Base-by-base conservation (phyloP, 2,888 invertebrate genomes). In the Mechanitis messenoides region DNA sequence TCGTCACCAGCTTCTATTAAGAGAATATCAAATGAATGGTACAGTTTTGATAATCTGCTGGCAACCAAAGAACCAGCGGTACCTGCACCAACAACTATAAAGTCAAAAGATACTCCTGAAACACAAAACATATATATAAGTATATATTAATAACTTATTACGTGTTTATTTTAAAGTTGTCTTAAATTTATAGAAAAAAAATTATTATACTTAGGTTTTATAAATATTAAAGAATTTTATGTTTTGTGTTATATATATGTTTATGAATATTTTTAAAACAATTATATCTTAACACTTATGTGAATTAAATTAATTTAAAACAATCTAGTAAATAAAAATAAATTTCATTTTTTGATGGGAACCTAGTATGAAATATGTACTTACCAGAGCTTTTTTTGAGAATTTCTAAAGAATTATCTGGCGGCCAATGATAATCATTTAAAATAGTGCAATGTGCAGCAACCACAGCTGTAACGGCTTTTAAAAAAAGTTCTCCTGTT, bases 41-140 rank as follows among this genome's bases (percentile, higher is more conserved):
- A 72, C 5, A 69, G 62, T 33, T 69, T 67, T 33, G 78, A 72
- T 53, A 92, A 73, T 3, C 87, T 78, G 68, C 88, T 90, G 1
- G 92, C 92, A 11, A 92, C 70, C 3, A 91, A 85, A 6, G 91
- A 90, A 3, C 92, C 92, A 0, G 92, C 91, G 0, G 91, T 91
- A 1, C 92, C 92, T 6, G 87, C 91, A 1, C 92, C 92, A 3
- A 92, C 85, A 68, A 91, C 70, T 60, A 91, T 78, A 65, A 89
- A 93, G 69, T 91, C 91, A 63, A 84, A 91, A 28, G 75, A 71
- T 33, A 60, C 53, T 5, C 65, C 69, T 81, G 71, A 55, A 80
- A 78, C 2, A 42, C 11, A 1, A 42, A 42, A 42, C 42, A 42
- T 5, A 1, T 35, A 31, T 47, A 45, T 53, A 20, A 20, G 20